Base-by-base conservation (phyloP, 2,797 vertebrate genomes). In the Clarias fuscus region DNA sequence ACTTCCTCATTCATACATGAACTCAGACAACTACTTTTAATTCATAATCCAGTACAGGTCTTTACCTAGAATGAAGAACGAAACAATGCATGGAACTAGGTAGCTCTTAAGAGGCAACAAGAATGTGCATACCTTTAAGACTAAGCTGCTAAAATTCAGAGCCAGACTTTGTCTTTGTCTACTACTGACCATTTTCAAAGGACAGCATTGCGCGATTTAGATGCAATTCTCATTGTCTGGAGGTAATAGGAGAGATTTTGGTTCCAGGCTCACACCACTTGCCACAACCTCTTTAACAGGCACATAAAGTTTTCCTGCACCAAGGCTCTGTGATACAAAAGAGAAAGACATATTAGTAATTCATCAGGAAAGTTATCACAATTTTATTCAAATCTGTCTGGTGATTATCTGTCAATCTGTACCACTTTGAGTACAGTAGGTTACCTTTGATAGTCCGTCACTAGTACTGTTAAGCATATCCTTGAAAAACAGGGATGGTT, bases 391-490 rank as follows among this genome's bases (percentile, higher is more conserved):
- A 58, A 20, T 59, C 17, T 59, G 27, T 37, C 10, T 22, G 30
- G 30, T 33, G 53, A 18, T 33, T 15, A 61, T 30, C 30, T 59
- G 53, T 27, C 22, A 7, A 61, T 30, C 30, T 37, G 80, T 48
- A 17, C 40, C 24, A 27, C 72, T 59, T 62, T 37, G 10, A 64
- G 8, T 30, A 30, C 30, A 30, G 30, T 3, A 40, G 33, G 5
- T 83, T 83, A 83, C 82, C 82, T 83, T 83, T 37, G 30, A 2
- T 15, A 64, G 87, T 65, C 93, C 93, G 89, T 91, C 89, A 0
- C 90, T 91, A 37, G 91, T 92, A 89, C 90, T 92, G 72, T 93
- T 64, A 5, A 68, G 78, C 84, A 93, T 87, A 7, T 89, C 90
- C 5, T 68, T 91, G 79, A 94, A 30, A 30, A 92, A 22, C 77